phyloP scores from a whole-genome alignment of 64 coral and sea anemone genomes.

The Montipora cactus region DNA sequence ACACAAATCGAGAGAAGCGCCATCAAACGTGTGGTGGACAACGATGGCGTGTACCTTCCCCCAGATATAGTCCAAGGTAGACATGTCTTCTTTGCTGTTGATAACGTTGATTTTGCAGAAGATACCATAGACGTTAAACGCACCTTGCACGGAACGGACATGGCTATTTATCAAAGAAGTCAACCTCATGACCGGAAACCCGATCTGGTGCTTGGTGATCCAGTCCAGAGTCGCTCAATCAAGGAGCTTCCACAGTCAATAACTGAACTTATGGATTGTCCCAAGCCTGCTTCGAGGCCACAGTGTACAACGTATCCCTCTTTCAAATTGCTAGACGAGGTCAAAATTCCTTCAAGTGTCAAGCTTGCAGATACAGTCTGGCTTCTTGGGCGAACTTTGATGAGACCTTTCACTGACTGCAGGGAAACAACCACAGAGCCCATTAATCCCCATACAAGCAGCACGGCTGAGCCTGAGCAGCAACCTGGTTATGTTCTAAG shows the following conservation, averaged over 20 bases:
- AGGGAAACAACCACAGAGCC: neutral
- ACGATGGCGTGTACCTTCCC: constrained; percentile 40
- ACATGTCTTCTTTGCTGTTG: constrained; percentile 59
- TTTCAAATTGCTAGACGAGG: neutral
- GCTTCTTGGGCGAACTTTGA: constrained; percentile 1
- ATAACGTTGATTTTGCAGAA: constrained; percentile 61
- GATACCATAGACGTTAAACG: neutral
- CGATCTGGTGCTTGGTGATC: neutral
- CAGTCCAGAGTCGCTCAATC: constrained; percentile 28
- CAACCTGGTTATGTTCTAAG: neutral
- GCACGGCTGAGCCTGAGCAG: neutral
- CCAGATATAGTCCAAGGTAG: constrained; percentile 55
- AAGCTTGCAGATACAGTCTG: neutral
- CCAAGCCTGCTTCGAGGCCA: constrained; percentile 32
- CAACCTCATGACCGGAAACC: constrained; percentile 37
- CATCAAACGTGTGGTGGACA: neutral
- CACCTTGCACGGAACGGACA: neutral
- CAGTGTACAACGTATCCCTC: neutral
- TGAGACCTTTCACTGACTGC: neutral
- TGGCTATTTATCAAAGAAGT: constrained; percentile 47
- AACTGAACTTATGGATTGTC: constrained; percentile 14
- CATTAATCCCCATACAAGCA: no score
- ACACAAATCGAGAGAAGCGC: constrained; percentile 11
- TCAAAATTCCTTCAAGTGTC: no score
- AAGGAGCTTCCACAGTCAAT: constrained; percentile 29